Base-by-base conservation (phyloP, 2,888 invertebrate genomes). In the Elmis aenea region DNA sequence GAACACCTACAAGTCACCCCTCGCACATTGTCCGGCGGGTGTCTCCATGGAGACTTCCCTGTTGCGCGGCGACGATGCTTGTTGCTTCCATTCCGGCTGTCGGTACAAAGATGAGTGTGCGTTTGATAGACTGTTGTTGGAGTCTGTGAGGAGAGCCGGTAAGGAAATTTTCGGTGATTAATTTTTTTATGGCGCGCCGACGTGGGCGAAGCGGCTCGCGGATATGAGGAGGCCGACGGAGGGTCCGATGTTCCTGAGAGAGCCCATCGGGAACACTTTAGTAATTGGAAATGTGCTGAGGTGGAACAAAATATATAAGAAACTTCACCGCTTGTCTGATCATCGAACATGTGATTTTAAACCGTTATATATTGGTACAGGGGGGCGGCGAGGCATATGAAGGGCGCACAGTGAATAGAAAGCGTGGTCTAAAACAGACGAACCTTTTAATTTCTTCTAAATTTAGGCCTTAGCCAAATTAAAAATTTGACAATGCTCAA, bases 251-350 rank as follows among this genome's bases (percentile, higher is more conserved):
- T 42, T 31, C 39, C 36, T 33, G 28, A 25, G 38, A 31, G 38
- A 31, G 46, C 44, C 53, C 52, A 51, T 51, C 51, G 52, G 51
- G 56, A 59, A 58, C 59, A 57, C 57, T 59, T 59, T 54, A 50
- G 58, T 64, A 64, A 63, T 64, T 64, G 64, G 62, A 64, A 62
- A 62, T 55, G 59, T 59, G 55, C 58, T 57, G 60, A 59, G 55
- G 54, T 58, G 61, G 61, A 63, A 64, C 60, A 61, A 62, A 61
- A 61, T 59, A 61, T 60, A 62, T 61, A 61, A 61, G 61, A 59
- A 62, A 62, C 59, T 59, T 56, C 57, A 50, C 53, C 58, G 58
- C 54, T 51, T 57, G 54, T 55, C 51, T 49, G 54, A 51, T 53
- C 49, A 42, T 39, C 44, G 46, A 42, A 51, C 46, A 46, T 50